A percentile compares a stretch with the other conserved stretches of the same genome.
Conservation (phyloP, 2,888 invertebrate species). For the Agelastica alni region DNA sequence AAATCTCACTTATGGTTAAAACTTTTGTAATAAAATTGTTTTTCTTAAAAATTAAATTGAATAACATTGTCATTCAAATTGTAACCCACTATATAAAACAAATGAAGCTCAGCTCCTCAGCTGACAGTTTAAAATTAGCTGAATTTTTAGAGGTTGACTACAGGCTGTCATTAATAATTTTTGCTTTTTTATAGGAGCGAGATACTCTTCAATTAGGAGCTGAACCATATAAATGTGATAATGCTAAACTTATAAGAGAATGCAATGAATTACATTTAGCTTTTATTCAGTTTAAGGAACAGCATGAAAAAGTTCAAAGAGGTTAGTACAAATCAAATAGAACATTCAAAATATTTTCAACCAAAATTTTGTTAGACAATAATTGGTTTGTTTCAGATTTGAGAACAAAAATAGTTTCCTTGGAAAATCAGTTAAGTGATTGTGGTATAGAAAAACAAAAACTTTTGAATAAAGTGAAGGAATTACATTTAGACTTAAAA, state of each 20-base stretch:
- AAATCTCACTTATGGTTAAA: too few species aligned
- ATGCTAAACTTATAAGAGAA: slow-evolving; percentile 74
- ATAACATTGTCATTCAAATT: too few species aligned
- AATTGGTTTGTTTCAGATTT: slow-evolving; percentile 54
- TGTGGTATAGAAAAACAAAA: slow-evolving; percentile 54
- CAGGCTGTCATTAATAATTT: not conserved
- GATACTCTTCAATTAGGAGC: slow-evolving; percentile 70
- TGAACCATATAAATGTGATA: slow-evolving; percentile 82
- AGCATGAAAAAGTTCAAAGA: slow-evolving; percentile 63
- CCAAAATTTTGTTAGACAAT: too few species aligned
- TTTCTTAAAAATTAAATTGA: too few species aligned
- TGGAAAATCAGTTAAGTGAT: slow-evolving; percentile 65
- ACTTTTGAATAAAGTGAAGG: slow-evolving; percentile 40
- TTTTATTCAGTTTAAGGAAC: slow-evolving; percentile 68
- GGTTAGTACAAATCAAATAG: slow-evolving; percentile 49
- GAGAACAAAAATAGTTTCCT: slow-evolving; percentile 57
- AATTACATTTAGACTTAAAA: slow-evolving; percentile 59
- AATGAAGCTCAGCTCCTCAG: too few species aligned
- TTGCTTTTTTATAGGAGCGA: slow-evolving; percentile 63
- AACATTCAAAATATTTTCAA: too few species aligned
- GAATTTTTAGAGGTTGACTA: slow-evolving; percentile 2
- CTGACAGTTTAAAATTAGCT: slow-evolving; percentile 8
- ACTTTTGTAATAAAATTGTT: too few species aligned
- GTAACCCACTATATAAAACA: too few species aligned
- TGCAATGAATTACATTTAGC: slow-evolving; percentile 74